phyloP scores from a whole-genome alignment of 2,888 invertebrate genomes.

The Dorcus hopei region DNA sequence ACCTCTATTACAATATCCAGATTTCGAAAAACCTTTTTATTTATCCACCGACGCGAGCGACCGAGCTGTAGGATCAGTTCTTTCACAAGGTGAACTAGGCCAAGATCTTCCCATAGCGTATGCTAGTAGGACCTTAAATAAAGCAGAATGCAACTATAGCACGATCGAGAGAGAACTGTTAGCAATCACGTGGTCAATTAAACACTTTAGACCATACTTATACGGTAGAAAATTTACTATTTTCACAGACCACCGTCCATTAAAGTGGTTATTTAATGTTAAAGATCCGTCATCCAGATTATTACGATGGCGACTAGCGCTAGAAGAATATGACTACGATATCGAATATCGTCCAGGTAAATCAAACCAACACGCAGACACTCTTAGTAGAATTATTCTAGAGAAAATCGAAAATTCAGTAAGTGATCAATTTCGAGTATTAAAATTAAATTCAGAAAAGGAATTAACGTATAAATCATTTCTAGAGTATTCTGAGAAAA shows the following conservation, averaged over 20 bases:
- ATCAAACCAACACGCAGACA: background rate
- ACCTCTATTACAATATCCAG: slow-evolving; percentile 12
- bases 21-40: slow-evolving; percentile 11
- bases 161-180: slow-evolving; percentile 3
- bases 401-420: no score
- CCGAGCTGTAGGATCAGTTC: slow-evolving; percentile 5
- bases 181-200: slow-evolving; percentile 1
- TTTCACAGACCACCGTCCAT: background rate
- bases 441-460: no score
- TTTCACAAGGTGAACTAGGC: slow-evolving; percentile 7
- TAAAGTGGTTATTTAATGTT: slow-evolving; percentile 1
- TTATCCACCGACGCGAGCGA: slow-evolving; percentile 17
- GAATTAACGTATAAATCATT: no score
- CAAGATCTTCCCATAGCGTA: slow-evolving; percentile 2
- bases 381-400: no score
- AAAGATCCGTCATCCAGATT: slow-evolving; percentile 6
- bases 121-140: background rate
- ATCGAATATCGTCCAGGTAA: slow-evolving; percentile 3
- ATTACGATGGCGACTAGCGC: background rate
- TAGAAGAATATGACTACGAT: slow-evolving; percentile 10
- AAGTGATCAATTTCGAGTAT: no score
- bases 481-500: no score
- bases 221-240: background rate
- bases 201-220: slow-evolving; percentile 3
- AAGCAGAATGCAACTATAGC: background rate